phyloP scores from a whole-genome alignment of 2,888 invertebrate species.

The Oscheius sp. region DNA sequence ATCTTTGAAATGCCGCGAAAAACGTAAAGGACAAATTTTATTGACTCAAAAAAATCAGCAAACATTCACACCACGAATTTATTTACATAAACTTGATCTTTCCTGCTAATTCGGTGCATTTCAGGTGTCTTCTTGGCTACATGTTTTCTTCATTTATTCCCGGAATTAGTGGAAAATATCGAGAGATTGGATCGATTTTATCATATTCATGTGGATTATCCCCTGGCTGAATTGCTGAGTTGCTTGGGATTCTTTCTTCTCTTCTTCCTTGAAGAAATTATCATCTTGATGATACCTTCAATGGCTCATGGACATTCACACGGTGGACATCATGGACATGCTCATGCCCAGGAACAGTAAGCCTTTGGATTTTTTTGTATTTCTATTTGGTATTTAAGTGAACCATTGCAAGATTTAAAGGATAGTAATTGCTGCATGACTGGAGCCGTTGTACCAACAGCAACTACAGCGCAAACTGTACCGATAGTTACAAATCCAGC shows the following conservation, averaged over 20 bases:
- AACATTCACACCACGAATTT: too few species aligned
- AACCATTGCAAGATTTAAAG: constrained; percentile 6
- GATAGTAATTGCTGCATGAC: constrained; percentile 50
- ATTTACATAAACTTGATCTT: too few species aligned
- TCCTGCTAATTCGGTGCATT: neutral
- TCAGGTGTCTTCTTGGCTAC: constrained; percentile 78
- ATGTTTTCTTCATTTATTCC: constrained; percentile 78
- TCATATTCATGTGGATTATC: constrained; percentile 56
- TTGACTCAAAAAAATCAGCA: neutral
- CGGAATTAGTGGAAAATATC: constrained; percentile 74
- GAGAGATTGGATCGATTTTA: constrained; percentile 41
- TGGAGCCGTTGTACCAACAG: constrained; percentile 21
- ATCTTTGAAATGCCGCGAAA: neutral
- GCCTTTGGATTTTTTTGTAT: too few species aligned
- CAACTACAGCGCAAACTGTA: neutral
- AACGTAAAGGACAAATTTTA: neutral
- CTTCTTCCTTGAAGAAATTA: constrained; percentile 70
- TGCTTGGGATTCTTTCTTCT: constrained; percentile 72
- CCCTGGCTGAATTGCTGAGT: constrained; percentile 70
- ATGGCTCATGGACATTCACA: constrained; percentile 66
- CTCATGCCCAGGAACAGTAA: constrained; percentile 33
- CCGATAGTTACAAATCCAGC: neutral
- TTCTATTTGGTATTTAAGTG: constrained; percentile 21
- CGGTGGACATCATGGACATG: constrained; percentile 41
- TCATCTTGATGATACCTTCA: constrained; percentile 65